A percentile compares a stretch with the other conserved stretches of the same genome.
phyloP scores from a whole-genome alignment of 2,888 invertebrate genomes.

The Calameuta pallipes region DNA sequence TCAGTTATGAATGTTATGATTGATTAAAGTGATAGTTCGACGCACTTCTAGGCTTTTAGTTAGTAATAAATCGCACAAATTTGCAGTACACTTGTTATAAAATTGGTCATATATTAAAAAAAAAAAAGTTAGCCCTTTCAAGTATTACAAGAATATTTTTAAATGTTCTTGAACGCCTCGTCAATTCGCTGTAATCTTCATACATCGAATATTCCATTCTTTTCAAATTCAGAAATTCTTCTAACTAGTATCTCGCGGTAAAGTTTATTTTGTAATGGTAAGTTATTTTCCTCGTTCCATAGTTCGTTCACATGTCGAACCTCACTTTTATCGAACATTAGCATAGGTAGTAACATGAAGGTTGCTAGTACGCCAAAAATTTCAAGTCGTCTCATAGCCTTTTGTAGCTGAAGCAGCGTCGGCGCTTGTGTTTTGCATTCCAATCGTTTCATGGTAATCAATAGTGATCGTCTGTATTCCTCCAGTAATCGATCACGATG shows the following conservation, averaged over 20 bases:
- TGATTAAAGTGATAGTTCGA: too few relatives aligned
- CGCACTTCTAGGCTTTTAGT: too few relatives aligned
- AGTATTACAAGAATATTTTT: background rate
- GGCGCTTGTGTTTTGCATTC: conserved; percentile 49
- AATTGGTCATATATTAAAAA: background rate
- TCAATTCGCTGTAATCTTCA: background rate
- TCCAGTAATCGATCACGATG: conserved; percentile 37
- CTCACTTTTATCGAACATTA: conserved; percentile 44
- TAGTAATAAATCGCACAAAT: too few relatives aligned
- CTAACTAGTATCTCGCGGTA: background rate
- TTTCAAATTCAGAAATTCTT: background rate
- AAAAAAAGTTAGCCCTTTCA: background rate
- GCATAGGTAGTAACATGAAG: conserved; percentile 44
- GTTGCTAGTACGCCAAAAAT: conserved; percentile 42
- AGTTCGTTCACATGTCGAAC: conserved; percentile 47
- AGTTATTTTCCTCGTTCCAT: background rate
- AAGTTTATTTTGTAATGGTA: background rate
- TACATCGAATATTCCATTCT: background rate
- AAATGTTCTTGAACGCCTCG: background rate
- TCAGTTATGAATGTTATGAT: too few relatives aligned
- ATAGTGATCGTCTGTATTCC: conserved; percentile 45
- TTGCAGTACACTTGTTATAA: background rate
- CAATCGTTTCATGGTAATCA: conserved; percentile 42
- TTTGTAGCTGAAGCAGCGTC: conserved; percentile 37
- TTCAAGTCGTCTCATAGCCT: conserved; percentile 31